These are phyloP conservation scores for Ormyrus nitidulus DNA, from an alignment of 2,888 invertebrate species.

Conservation along the genomic window DNA sequence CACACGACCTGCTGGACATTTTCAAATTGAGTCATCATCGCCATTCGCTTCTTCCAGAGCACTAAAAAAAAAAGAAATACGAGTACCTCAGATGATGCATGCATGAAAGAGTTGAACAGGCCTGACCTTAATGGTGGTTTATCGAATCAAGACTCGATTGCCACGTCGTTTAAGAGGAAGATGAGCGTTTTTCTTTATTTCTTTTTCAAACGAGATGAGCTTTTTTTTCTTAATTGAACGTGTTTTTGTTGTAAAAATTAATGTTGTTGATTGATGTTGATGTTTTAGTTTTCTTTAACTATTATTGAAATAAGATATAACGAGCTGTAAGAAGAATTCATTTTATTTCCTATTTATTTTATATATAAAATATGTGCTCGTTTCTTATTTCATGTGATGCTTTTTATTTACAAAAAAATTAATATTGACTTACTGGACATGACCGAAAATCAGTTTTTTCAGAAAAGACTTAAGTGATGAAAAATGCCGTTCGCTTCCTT, in stretches of 20 bases:
- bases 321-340: neutral
- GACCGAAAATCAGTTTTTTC: neutral
- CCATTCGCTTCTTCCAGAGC: slow-evolving; percentile 46
- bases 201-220: slow-evolving; percentile 2
- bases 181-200: too few relatives aligned
- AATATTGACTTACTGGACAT: too few relatives aligned
- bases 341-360: neutral
- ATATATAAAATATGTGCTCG: neutral
- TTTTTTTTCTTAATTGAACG: neutral
- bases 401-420: slow-evolving; percentile 3
- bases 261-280: slow-evolving; percentile 7
- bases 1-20: slow-evolving; percentile 32
- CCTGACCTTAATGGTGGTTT: slow-evolving; percentile 54
- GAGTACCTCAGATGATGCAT: slow-evolving; percentile 19
- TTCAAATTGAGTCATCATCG: slow-evolving; percentile 47
- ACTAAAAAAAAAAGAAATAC: slow-evolving; percentile 30
- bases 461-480: slow-evolving; percentile 1
- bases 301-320: slow-evolving; percentile 8
- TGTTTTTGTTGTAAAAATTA: slow-evolving; percentile 1
- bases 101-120: slow-evolving; percentile 17
- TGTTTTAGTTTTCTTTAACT: neutral
- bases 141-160: slow-evolving; percentile 50
- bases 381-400: neutral
- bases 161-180: slow-evolving; percentile 14
- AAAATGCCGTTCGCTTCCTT: neutral